Conservation (phyloP, 37 sponge, comb jelly and placozoan genomes). For the Dysidea cf. avara region DNA sequence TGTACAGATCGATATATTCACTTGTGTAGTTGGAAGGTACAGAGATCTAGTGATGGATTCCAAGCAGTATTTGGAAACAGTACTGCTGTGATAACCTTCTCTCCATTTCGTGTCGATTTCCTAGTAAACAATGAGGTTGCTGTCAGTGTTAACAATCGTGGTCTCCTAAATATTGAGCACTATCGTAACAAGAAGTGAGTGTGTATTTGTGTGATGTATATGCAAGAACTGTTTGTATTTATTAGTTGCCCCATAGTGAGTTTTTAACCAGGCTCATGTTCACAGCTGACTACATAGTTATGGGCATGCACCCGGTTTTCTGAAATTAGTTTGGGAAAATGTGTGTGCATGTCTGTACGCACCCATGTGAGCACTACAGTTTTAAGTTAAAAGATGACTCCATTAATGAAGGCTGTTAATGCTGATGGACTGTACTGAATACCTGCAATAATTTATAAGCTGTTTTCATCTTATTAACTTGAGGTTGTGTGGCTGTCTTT, state of each 20-base stretch:
- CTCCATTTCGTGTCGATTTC: constrained; percentile 82
- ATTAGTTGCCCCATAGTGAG: neutral
- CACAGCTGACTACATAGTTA: neutral
- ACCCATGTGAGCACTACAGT: neutral
- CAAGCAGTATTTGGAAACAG: constrained; percentile 28
- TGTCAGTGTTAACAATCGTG: constrained; percentile 67
- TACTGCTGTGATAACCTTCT: constrained; percentile 50
- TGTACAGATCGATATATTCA: no score
- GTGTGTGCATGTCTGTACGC: neutral
- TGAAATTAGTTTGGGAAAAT: no score
- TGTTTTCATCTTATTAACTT: no score
- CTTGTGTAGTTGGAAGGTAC: constrained; percentile 30
- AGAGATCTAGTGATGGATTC: constrained; percentile 23
- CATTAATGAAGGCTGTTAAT: no score
- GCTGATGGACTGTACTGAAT: no score
- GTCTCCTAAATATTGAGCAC: constrained; percentile 82
- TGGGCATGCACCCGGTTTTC: no score
- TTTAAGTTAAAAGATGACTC: no score
- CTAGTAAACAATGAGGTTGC: constrained; percentile 61
- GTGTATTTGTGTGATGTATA: constrained; percentile 3
- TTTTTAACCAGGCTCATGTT: no score
- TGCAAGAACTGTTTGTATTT: neutral
- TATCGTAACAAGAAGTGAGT: constrained; percentile 62
- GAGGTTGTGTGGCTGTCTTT: no score
- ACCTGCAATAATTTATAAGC: no score